Conservation (phyloP, 2,888 invertebrate genomes). For the Lasioglossum oenotherae region DNA sequence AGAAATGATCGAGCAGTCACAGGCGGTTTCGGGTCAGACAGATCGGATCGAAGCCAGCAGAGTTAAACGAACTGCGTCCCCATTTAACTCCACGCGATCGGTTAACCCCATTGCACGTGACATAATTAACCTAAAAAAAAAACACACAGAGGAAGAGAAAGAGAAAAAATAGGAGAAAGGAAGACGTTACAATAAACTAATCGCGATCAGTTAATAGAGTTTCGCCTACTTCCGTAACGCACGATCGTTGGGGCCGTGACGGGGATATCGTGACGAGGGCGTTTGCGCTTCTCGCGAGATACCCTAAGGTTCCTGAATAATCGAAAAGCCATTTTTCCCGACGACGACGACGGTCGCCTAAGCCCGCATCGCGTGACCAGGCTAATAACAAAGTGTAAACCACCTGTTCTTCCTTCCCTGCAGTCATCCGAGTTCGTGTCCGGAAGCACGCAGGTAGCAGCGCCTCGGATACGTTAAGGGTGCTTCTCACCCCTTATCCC, state of each 20-base stretch:
- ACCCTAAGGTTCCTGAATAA: slow-evolving; percentile 50
- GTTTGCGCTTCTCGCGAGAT: slow-evolving; percentile 31
- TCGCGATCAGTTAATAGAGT: neutral
- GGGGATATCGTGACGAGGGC: slow-evolving; percentile 33
- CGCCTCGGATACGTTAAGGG: slow-evolving; percentile 28
- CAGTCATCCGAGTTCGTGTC: slow-evolving; percentile 44
- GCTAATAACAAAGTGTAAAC: slow-evolving; percentile 77
- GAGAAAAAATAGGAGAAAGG: neutral
- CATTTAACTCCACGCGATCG: slow-evolving; percentile 8
- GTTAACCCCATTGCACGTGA: slow-evolving; percentile 1
- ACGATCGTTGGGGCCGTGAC: slow-evolving; percentile 6
- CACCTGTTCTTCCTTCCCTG: slow-evolving; percentile 77
- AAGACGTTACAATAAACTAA: neutral
- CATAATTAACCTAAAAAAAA: neutral
- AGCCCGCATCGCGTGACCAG: slow-evolving; percentile 76
- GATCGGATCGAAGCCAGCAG: neutral
- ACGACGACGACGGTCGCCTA: slow-evolving; percentile 39
- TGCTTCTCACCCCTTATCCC: slow-evolving; percentile 22
- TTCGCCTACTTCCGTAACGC: neutral
- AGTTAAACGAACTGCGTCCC: slow-evolving; percentile 7
- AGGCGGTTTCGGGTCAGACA: neutral
- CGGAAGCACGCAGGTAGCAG: slow-evolving; percentile 47
- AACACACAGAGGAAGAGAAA: too few species aligned
- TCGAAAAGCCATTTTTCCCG: slow-evolving; percentile 54
- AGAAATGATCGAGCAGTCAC: neutral